These are phyloP conservation scores for Prosopocoilus inquinatus DNA, from an alignment of 2,888 invertebrate species.

Conservation along the genomic window DNA sequence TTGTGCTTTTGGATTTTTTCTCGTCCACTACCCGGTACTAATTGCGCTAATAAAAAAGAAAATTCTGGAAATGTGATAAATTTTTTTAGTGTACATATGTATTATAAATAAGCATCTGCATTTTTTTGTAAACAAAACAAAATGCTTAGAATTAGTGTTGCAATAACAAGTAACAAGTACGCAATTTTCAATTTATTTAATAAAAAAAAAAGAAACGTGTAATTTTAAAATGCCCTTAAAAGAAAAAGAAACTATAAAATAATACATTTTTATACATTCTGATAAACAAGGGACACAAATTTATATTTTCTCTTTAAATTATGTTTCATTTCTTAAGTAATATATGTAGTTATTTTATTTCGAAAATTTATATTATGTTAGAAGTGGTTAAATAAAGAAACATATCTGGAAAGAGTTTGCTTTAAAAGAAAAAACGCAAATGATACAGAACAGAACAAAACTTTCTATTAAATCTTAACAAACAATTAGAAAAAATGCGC, in stretches of 20 bases:
- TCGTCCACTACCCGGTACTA: too few species aligned
- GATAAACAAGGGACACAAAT: too few species aligned
- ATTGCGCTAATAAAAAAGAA: neutral
- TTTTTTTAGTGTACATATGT: constrained; percentile 18
- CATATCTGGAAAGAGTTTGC: neutral
- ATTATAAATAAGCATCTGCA: constrained; percentile 5
- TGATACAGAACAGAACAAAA: too few species aligned
- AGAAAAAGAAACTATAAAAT: too few species aligned
- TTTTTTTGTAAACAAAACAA: neutral
- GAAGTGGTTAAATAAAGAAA: neutral
- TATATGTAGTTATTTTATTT: constrained; percentile 1
- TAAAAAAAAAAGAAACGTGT: neutral
- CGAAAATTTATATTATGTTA: constrained; percentile 3
- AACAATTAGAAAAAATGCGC: constrained; percentile 2
- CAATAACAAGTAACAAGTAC: neutral
- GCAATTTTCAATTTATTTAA: constrained; percentile 9
- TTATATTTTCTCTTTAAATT: too few species aligned
- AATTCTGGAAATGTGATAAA: constrained; percentile 17
- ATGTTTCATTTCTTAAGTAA: too few species aligned
- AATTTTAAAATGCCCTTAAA: neutral
- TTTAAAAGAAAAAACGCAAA: neutral
- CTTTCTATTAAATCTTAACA: too few species aligned
- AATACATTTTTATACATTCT: too few species aligned
- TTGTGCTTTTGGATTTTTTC: too few species aligned
- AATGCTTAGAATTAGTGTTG: too few species aligned